Percentiles rank a stretch among this genome's conserved stretches.
phyloP scores from a whole-genome alignment of 2,797 vertebrate genomes.

The Cossypha polioptera region DNA sequence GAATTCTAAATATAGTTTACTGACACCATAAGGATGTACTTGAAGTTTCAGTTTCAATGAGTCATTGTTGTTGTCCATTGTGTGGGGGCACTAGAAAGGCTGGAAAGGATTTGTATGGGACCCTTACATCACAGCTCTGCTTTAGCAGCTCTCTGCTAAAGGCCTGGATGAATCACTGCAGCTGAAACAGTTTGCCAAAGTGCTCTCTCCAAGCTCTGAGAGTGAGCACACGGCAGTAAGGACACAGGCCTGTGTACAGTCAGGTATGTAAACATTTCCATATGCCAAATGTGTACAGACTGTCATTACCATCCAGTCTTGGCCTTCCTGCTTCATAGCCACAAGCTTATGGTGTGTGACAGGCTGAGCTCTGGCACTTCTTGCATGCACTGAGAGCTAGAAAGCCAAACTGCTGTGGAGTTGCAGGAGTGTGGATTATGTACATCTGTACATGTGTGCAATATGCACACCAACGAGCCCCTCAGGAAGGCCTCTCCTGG shows the following conservation, averaged over 20 bases:
- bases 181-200: neutral
- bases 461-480: fast-evolving
- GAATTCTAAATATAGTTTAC: neutral
- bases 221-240: neutral
- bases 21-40: neutral
- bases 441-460: fast-evolving
- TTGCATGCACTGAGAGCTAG: fast-evolving
- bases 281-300: too few species aligned
- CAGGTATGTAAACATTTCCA: neutral
- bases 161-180: neutral
- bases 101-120: neutral
- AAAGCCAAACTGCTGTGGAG: neutral
- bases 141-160: neutral
- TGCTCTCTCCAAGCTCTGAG: neutral
- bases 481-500: neutral
- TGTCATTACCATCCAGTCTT: neutral
- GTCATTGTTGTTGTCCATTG: neutral
- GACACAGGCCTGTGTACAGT: neutral
- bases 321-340: neutral
- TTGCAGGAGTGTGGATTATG: neutral
- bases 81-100: neutral
- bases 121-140: neutral
- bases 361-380: neutral
- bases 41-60: neutral
- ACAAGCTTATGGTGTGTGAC: fast-evolving